phyloP scores from a whole-genome alignment of 2,888 invertebrate genomes.

The Lepeophtheirus nordmannii region DNA sequence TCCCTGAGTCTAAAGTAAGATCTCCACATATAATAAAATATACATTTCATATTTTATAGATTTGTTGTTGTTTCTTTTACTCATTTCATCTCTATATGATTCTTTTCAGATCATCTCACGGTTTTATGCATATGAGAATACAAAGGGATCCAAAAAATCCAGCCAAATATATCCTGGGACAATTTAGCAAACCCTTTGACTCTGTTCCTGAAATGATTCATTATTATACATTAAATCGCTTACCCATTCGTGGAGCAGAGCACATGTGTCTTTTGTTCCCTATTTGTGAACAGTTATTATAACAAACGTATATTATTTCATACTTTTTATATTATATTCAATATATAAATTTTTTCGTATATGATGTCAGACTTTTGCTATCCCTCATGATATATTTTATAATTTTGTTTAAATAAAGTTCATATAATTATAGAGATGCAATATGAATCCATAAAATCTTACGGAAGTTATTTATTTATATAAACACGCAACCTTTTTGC shows the following conservation, averaged over 20 bases:
- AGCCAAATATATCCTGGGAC: conserved; percentile 72
- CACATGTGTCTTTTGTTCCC: conserved; percentile 89
- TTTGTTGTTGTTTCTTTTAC: background rate
- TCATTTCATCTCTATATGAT: background rate
- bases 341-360: too few relatives aligned
- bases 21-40: too few relatives aligned
- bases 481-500: too few relatives aligned
- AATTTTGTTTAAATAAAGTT: too few relatives aligned
- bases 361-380: too few relatives aligned
- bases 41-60: conserved; percentile 16
- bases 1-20: conserved; percentile 86
- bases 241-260: conserved; percentile 86
- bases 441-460: too few relatives aligned
- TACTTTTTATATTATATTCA: too few relatives aligned
- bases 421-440: too few relatives aligned
- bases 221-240: conserved; percentile 77
- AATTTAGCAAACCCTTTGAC: conserved; percentile 79
- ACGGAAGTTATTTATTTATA: too few relatives aligned
- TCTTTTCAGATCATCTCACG: conserved; percentile 64
- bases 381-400: too few relatives aligned
- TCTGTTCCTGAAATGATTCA: conserved; percentile 87
- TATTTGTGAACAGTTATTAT: conserved; percentile 65
- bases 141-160: conserved; percentile 46
- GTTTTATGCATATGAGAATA: conserved; percentile 94
- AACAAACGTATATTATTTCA: background rate